Evolutionary conservation across 2,113 vertebrate species (phyloP).

Genomic region (Pyrgilauda ruficollis): DNA sequence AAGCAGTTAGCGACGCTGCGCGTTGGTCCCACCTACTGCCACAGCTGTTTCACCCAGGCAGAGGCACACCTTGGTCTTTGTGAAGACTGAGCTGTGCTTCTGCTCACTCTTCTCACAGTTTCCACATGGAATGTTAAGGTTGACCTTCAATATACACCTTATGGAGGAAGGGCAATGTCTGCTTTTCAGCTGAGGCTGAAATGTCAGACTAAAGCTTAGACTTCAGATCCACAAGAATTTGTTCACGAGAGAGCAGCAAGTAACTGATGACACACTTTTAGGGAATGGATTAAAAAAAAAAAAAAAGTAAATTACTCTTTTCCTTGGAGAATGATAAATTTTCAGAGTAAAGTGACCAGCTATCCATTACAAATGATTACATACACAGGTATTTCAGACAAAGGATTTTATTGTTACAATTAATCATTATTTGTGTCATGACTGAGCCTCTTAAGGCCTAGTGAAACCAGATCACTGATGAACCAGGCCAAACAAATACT

Average conservation of each 20-base stretch:
- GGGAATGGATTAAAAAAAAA: neutral
- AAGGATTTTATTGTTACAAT: neutral
- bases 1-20: rapidly evolving
- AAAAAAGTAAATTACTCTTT: neutral
- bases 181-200: neutral
- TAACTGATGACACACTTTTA: neutral
- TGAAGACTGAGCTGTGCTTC: neutral
- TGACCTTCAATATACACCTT: neutral
- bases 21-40: neutral
- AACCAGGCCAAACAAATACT: neutral
- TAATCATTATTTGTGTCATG: neutral
- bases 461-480: neutral
- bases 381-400: neutral
- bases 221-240: neutral
- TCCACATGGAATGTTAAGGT: neutral
- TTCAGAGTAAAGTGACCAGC: neutral
- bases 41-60: neutral
- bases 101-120: rapidly evolving
- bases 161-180: neutral
- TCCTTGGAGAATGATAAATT: neutral
- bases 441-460: neutral
- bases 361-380: neutral
- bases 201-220: neutral
- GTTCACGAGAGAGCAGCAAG: neutral
- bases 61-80: neutral